Evolutionary conservation across 2,113 vertebrate genomes (phyloP).

Genomic region (Alexandromys fortis): DNA sequence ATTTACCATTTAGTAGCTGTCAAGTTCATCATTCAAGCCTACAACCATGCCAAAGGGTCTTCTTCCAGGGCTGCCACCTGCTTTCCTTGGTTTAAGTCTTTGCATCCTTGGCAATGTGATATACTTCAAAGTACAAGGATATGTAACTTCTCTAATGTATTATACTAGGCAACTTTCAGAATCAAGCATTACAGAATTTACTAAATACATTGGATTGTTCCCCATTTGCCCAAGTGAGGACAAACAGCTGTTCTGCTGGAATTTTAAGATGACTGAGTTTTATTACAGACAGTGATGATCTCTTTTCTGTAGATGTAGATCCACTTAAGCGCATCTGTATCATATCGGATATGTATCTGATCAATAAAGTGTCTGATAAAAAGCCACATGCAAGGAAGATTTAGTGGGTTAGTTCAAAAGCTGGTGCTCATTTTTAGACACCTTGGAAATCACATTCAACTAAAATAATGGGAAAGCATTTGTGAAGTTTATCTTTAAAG

Average conservation of each 20-base stretch:
- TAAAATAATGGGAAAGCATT: constrained; percentile 2
- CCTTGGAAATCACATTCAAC: constrained; percentile 16
- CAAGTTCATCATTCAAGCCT: constrained; percentile 46
- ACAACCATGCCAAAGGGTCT: background rate
- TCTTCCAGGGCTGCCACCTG: background rate
- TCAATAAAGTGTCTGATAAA: constrained; percentile 54
- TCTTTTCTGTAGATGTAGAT: constrained; percentile 31
- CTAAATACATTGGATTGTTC: constrained; percentile 58
- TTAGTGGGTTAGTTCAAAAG: background rate
- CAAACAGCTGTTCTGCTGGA: constrained; percentile 60
- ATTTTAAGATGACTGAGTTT: constrained; percentile 64
- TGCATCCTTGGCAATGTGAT: background rate
- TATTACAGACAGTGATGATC: constrained; percentile 45
- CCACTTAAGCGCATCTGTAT: background rate
- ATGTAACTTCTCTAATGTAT: constrained; percentile 50
- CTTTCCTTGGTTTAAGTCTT: background rate
- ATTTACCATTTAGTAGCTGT: constrained; percentile 13
- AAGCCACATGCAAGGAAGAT: background rate
- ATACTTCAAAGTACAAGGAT: constrained; percentile 36
- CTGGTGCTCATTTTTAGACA: constrained; percentile 6
- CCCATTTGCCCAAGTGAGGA: constrained; percentile 46
- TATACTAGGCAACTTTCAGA: constrained; percentile 21
- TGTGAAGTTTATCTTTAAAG: constrained; percentile 36
- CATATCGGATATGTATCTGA: background rate
- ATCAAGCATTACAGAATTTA: constrained; percentile 44